phyloP scores from a whole-genome alignment of 2,888 invertebrate genomes.

The Seira sanloemensis region DNA sequence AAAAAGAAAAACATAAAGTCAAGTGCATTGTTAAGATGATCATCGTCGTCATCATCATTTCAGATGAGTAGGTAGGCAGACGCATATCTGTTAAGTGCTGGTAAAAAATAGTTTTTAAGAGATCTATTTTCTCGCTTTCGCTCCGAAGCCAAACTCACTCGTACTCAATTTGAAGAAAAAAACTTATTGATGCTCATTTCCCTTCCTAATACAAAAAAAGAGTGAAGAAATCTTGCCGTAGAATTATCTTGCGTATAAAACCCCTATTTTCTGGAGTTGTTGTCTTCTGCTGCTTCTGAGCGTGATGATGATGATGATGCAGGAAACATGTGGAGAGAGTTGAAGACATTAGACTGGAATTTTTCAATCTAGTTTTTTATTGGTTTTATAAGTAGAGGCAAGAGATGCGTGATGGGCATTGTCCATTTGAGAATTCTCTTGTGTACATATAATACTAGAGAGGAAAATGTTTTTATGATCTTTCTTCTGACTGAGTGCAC shows the following conservation, averaged over 20 bases:
- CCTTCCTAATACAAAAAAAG: neutral
- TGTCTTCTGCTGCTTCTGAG: slow-evolving; percentile 6
- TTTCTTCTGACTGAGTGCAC: slow-evolving; percentile 9
- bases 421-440: slow-evolving; percentile 66
- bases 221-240: slow-evolving; percentile 9
- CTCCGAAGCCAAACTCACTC: slow-evolving; percentile 48
- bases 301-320: slow-evolving; percentile 6
- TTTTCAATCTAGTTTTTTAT: slow-evolving; percentile 68
- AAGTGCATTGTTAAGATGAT: slow-evolving; percentile 67
- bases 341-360: slow-evolving; percentile 63
- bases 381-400: slow-evolving; percentile 54
- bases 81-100: slow-evolving; percentile 36
- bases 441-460: slow-evolving; percentile 40
- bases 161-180: slow-evolving; percentile 32
- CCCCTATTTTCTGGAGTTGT: slow-evolving; percentile 27
- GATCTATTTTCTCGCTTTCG: slow-evolving; percentile 49
- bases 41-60: slow-evolving; percentile 39
- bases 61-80: slow-evolving; percentile 37
- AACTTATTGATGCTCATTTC: slow-evolving; percentile 57
- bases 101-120: slow-evolving; percentile 55
- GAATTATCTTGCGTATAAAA: slow-evolving; percentile 12
- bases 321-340: slow-evolving; percentile 55
- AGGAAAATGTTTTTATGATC: slow-evolving; percentile 11
- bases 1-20: slow-evolving; percentile 66
- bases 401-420: slow-evolving; percentile 63